Percentiles rank a stretch among this genome's conserved stretches.
Evolutionary conservation across 1,140 invertebrate species (phyloP).

Genomic region (Drosophila lini): DNA sequence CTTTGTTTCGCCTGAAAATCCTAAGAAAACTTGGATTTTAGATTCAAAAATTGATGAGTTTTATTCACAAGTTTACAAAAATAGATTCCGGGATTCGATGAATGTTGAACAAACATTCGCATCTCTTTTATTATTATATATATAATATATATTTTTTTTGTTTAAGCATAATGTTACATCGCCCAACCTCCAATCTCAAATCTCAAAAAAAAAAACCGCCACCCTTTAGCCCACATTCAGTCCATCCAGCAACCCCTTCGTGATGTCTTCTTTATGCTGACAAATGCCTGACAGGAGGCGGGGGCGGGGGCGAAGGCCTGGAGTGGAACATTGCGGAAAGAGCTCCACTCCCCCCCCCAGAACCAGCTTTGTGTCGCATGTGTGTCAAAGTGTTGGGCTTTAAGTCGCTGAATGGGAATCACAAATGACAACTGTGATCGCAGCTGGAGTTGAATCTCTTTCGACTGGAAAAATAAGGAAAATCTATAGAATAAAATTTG

Average conservation of each 20-base stretch:
- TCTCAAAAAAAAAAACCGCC: not conserved
- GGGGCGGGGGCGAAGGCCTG: not conserved
- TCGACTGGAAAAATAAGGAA: not conserved
- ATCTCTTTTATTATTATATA: constrained; percentile 21
- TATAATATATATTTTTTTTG: constrained; percentile 27
- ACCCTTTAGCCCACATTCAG: not conserved
- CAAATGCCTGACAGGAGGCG: constrained; percentile 58
- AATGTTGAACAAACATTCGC: constrained; percentile 65
- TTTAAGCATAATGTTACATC: constrained; percentile 55
- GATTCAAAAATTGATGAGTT: no score
- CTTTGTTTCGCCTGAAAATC: not conserved
- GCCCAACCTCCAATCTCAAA: not conserved
- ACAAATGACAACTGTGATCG: constrained; percentile 11
- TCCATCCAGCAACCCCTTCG: not conserved
- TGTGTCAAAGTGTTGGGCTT: constrained; percentile 50
- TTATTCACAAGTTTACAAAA: not conserved
- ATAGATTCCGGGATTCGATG: constrained; percentile 32
- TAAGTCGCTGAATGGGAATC: constrained; percentile 19
- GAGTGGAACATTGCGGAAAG: constrained; percentile 53
- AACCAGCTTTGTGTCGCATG: constrained; percentile 28
- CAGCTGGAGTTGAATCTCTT: constrained; percentile 3
- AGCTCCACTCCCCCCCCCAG: not conserved
- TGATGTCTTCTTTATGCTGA: constrained; percentile 62
- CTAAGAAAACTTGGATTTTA: not conserved
- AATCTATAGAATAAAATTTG: not conserved